Evolutionary conservation across 2,113 vertebrate species (phyloP).

Genomic region (Percopsis transmontana): DNA sequence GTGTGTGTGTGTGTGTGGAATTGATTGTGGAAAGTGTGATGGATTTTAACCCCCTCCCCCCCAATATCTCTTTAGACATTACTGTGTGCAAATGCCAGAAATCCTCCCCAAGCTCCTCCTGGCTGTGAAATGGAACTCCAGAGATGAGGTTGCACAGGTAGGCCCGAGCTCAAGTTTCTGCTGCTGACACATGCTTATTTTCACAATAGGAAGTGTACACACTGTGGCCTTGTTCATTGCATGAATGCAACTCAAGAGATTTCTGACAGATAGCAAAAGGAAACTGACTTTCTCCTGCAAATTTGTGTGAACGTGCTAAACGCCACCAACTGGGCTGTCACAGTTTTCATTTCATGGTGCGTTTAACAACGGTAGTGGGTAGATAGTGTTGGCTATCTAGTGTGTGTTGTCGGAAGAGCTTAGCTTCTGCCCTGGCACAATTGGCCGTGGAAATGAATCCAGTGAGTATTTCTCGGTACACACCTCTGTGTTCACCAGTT

Average conservation of each 20-base stretch:
- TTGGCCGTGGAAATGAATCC: no score
- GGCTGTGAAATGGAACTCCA: conserved; percentile 98
- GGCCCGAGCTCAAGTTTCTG: conserved; percentile 12
- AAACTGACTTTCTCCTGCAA: neutral
- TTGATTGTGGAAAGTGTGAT: neutral
- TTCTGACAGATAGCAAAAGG: neutral
- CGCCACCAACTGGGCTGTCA: no score
- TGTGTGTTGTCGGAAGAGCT: no score
- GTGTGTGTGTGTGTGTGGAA: neutral
- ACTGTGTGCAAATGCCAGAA: conserved; percentile 92
- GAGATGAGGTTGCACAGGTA: conserved; percentile 98
- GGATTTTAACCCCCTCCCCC: neutral
- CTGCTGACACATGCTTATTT: conserved; percentile 26
- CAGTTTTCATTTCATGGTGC: no score
- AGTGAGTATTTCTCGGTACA: no score
- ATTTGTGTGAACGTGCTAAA: neutral
- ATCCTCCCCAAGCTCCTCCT: conserved; percentile 95
- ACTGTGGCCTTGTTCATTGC: neutral
- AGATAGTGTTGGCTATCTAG: no score
- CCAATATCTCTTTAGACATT: conserved; percentile 77
- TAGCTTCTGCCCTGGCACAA: no score
- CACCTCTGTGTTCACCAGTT: no score
- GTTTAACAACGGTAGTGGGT: no score
- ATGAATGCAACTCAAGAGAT: conserved; percentile 15
- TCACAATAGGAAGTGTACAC: neutral